Base-by-base conservation (phyloP, 2,888 invertebrate genomes). In the Acleris holmiana region DNA sequence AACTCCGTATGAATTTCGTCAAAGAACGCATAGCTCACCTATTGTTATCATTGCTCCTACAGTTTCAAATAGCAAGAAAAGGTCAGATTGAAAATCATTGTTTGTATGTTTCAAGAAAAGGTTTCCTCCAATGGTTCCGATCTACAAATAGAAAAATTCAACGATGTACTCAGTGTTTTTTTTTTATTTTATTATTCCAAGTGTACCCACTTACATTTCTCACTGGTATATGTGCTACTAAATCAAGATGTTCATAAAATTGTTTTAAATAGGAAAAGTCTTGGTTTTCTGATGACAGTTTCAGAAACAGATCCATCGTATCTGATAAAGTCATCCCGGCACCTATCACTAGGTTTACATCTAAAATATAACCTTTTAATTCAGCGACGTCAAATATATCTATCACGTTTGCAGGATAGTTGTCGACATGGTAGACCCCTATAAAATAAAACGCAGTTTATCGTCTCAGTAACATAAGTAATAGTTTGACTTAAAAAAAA, bases 51-150 rank as follows among this genome's bases (percentile, higher is more conserved):
- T 75, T 2, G 81, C 87, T 5, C 84, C 86, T 57, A 87, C 79
- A 3, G 82, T 81, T 70, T 82, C 91, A 21, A 94, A 79, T 0
- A 92, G 76, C 23, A 95, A 78, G 73, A 94, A 96, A 19, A 96
- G 78, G 76, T 96, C 96, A 0, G 96, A 96, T 0, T 95, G 94
- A 76, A 96, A 96, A 67, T 95, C 95, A 1, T 83, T 89, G 70
- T 95, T 90, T 6, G 86, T 72, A 73, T 96, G 93, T 79, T 96
- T 96, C 66, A 96, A 91, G 84, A 94, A 93, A 59, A 96, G 80
- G 76, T 96, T 96, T 0, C 96, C 96, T 47, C 94, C 96, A 68
- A 96, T 84, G 0, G 95, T 94, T 46, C 94, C 96, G 66, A 93
- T 89, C 95, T 95, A 76, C 47, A 83, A n/a, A 80, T 7, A 40